Percentiles rank a stretch among this genome's conserved stretches.
Conservation (phyloP, 2,113 vertebrate species). For the Corythornis madagascariensis region DNA sequence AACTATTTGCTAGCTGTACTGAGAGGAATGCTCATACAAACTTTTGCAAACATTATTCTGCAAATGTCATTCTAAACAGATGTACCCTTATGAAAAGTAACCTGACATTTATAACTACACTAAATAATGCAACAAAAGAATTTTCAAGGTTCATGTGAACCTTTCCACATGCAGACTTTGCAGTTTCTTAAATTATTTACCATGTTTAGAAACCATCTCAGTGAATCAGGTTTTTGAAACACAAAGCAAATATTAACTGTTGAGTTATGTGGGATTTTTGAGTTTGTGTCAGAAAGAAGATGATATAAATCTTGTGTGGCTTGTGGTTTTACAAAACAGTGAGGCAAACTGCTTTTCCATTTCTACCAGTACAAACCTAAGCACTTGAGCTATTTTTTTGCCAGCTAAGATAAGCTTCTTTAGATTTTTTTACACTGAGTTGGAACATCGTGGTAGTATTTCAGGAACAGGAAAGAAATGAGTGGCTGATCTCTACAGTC, state of each 20-base stretch:
- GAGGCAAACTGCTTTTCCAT: neutral
- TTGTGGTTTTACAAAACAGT: neutral
- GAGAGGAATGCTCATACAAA: slow-evolving; percentile 54
- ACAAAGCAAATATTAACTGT: slow-evolving; percentile 41
- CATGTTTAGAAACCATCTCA: slow-evolving; percentile 50
- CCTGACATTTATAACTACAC: slow-evolving; percentile 74
- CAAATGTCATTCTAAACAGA: slow-evolving; percentile 68
- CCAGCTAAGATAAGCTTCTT: neutral
- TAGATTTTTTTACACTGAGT: neutral
- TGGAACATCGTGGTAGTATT: neutral
- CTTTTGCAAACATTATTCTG: slow-evolving; percentile 68
- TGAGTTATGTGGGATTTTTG: neutral
- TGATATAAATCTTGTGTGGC: neutral
- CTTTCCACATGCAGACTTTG: slow-evolving; percentile 56
- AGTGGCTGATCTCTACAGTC: neutral
- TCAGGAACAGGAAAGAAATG: neutral
- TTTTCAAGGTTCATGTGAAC: slow-evolving; percentile 66
- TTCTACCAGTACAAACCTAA: neutral
- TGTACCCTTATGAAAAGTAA: slow-evolving; percentile 53
- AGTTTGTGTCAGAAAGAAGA: neutral
- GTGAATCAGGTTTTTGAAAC: slow-evolving; percentile 47
- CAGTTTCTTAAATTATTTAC: slow-evolving; percentile 74
- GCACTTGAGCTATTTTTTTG: neutral
- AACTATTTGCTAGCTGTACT: neutral
- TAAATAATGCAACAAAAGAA: slow-evolving; percentile 79